A percentile compares a stretch with the other conserved stretches of the same genome.
Evolutionary conservation across 2,888 invertebrate species (phyloP).

Genomic region (Toxonevra muliebris): DNA sequence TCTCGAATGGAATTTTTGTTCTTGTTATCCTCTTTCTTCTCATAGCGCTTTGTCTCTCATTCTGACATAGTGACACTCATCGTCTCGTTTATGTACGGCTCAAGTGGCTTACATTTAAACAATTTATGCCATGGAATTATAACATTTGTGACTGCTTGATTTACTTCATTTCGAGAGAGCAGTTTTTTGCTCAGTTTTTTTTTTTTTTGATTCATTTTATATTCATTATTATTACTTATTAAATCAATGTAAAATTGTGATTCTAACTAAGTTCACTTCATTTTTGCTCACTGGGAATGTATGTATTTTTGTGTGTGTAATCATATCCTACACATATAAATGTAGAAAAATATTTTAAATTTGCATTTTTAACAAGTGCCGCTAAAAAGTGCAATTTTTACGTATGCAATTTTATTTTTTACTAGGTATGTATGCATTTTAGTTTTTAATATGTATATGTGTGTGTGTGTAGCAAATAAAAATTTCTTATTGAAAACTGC

Average conservation of each 20-base stretch:
- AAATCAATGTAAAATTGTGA: neutral
- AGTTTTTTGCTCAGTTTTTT: too few species aligned
- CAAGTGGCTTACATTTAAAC: too few species aligned
- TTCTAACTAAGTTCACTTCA: neutral
- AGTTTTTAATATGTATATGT: constrained; percentile 7
- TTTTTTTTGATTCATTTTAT: too few species aligned
- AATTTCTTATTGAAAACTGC: constrained; percentile 47
- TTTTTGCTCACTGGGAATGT: neutral
- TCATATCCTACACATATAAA: neutral
- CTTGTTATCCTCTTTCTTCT: too few species aligned
- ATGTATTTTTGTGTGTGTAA: neutral
- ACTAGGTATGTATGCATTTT: constrained; percentile 5
- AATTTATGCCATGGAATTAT: too few species aligned
- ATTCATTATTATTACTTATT: neutral
- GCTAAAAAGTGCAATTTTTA: constrained; percentile 60
- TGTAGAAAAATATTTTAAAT: constrained; percentile 9
- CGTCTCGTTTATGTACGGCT: too few species aligned
- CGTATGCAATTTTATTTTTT: constrained; percentile 10
- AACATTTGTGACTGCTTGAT: too few species aligned
- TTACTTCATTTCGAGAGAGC: too few species aligned
- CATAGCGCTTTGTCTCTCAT: too few species aligned
- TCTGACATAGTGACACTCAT: too few species aligned
- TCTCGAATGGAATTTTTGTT: too few species aligned
- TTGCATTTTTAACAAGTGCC: constrained; percentile 63
- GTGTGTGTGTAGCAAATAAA: constrained; percentile 45